Evolutionary conservation across 1,140 invertebrate genomes (phyloP).

Genomic region (Dendrolimus punctatus): DNA sequence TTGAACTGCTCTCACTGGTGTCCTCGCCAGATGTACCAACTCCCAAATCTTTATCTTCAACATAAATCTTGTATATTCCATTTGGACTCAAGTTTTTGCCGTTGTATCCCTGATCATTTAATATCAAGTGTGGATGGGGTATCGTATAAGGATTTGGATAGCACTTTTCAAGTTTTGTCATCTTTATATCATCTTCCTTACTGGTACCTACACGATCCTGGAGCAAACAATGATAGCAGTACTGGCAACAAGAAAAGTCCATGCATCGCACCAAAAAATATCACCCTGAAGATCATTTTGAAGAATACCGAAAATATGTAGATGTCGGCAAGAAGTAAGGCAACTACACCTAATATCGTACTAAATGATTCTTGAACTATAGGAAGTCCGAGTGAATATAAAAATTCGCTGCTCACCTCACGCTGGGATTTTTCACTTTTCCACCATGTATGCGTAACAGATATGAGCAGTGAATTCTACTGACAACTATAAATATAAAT

Average conservation of each 20-base stretch:
- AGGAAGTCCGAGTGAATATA: slow-evolving; percentile 92
- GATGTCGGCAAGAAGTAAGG: slow-evolving; percentile 90
- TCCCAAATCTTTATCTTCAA: slow-evolving; percentile 86
- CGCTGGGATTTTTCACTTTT: slow-evolving; percentile 81
- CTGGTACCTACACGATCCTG: slow-evolving; percentile 81
- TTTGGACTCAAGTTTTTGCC: slow-evolving; percentile 72
- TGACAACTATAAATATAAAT: slow-evolving; percentile 99
- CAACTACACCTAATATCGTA: slow-evolving; percentile 92
- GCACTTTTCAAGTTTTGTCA: slow-evolving; percentile 75
- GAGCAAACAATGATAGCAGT: slow-evolving; percentile 89
- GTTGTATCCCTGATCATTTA: slow-evolving; percentile 73
- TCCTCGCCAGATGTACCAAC: slow-evolving; percentile 89
- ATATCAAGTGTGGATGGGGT: slow-evolving; percentile 80
- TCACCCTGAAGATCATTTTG: slow-evolving; percentile 97
- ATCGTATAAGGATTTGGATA: slow-evolving; percentile 81
- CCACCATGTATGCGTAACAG: slow-evolving; percentile 96
- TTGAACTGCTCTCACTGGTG: slow-evolving; percentile 81
- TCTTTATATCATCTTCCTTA: slow-evolving; percentile 69
- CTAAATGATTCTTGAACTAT: slow-evolving; percentile 95
- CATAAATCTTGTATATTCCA: slow-evolving; percentile 74
- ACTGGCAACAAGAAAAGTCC: slow-evolving; percentile 94
- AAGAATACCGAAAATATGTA: slow-evolving; percentile 98
- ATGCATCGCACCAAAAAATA: slow-evolving; percentile 95
- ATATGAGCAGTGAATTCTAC: slow-evolving; percentile 98
- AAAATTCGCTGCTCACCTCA: slow-evolving; percentile 87